These are phyloP conservation scores for Leptoteleia sp. DNA, from an alignment of 1,140 invertebrate genomes.

Conservation along the genomic window DNA sequence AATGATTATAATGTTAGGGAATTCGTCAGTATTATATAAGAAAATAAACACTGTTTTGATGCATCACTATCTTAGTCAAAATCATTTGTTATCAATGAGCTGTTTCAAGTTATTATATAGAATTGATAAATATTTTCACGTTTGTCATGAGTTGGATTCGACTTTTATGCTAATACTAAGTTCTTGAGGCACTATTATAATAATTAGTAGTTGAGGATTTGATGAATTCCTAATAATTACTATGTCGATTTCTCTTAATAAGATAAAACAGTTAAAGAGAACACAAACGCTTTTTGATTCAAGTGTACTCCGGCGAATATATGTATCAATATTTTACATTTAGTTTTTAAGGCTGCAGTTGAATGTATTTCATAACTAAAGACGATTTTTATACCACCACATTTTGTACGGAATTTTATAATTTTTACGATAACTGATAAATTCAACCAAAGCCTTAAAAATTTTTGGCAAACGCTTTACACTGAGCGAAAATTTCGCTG, in stretches of 20 bases:
- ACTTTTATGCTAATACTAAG: conserved; percentile 17
- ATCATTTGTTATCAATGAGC: conserved; percentile 8
- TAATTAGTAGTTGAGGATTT: conserved; percentile 7
- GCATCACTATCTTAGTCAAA: conserved; percentile 47
- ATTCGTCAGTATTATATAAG: conserved; percentile 8
- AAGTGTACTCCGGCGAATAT: conserved; percentile 8
- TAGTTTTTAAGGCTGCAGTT: conserved; percentile 38
- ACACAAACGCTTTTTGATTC: conserved; percentile 10
- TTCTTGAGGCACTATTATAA: conserved; percentile 24
- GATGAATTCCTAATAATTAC: conserved; percentile 18
- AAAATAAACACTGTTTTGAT: conserved; percentile 28
- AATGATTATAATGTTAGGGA: too few relatives aligned
- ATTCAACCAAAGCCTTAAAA: conserved; percentile 35
- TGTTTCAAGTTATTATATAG: conserved; percentile 3
- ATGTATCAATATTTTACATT: conserved; percentile 22
- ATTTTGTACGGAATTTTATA: conserved; percentile 36
- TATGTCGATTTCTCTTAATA: conserved; percentile 29
- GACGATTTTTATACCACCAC: conserved; percentile 32
- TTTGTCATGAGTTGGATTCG: background rate
- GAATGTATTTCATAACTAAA: conserved; percentile 17
- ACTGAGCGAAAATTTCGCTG: too few relatives aligned
- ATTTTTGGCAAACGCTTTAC: too few relatives aligned
- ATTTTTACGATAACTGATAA: conserved; percentile 23
- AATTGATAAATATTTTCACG: background rate
- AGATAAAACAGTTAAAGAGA: background rate